Evolutionary conservation across 1,140 invertebrate species (phyloP).

Genomic region (Drosophila rhopaloa): DNA sequence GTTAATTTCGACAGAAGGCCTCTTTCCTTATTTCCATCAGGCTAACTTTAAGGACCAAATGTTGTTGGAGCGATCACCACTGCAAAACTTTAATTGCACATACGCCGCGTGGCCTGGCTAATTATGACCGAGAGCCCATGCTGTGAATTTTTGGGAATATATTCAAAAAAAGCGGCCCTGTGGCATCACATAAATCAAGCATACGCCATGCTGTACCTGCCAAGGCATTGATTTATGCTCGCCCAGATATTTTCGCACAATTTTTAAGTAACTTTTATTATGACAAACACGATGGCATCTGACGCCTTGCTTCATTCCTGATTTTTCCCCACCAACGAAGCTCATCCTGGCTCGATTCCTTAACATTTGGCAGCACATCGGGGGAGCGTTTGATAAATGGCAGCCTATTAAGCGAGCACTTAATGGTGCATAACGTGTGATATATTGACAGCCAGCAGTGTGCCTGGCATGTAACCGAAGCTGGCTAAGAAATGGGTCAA

Average conservation of each 20-base stretch:
- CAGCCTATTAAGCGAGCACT: slow-evolving; percentile 53
- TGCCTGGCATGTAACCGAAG: slow-evolving; percentile 22
- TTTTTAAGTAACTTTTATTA: slow-evolving; percentile 67
- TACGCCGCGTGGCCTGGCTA: slow-evolving; percentile 41
- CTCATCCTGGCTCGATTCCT: slow-evolving; percentile 28
- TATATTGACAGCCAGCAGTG: slow-evolving; percentile 52
- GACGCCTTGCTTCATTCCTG: slow-evolving; percentile 21
- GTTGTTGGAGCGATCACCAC: slow-evolving; percentile 52
- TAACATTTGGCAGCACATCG: slow-evolving; percentile 41
- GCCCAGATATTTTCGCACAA: slow-evolving; percentile 49
- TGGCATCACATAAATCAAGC: slow-evolving; percentile 38
- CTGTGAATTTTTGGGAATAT: neutral
- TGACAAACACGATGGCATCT: slow-evolving; percentile 48
- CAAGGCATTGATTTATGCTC: slow-evolving; percentile 55
- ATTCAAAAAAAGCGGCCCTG: slow-evolving; percentile 3
- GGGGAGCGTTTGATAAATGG: slow-evolving; percentile 43
- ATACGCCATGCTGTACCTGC: slow-evolving; percentile 47
- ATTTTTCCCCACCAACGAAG: slow-evolving; percentile 27
- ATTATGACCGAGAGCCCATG: slow-evolving; percentile 20
- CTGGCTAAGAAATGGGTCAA: slow-evolving; percentile 38
- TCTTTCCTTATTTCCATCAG: slow-evolving; percentile 1
- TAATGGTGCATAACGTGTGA: slow-evolving; percentile 61
- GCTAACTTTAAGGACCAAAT: slow-evolving; percentile 19
- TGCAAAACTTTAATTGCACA: slow-evolving; percentile 33
- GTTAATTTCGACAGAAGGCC: too few relatives aligned